Base-by-base conservation (phyloP, 2,797 vertebrate species). In the Remorina albescens region DNA sequence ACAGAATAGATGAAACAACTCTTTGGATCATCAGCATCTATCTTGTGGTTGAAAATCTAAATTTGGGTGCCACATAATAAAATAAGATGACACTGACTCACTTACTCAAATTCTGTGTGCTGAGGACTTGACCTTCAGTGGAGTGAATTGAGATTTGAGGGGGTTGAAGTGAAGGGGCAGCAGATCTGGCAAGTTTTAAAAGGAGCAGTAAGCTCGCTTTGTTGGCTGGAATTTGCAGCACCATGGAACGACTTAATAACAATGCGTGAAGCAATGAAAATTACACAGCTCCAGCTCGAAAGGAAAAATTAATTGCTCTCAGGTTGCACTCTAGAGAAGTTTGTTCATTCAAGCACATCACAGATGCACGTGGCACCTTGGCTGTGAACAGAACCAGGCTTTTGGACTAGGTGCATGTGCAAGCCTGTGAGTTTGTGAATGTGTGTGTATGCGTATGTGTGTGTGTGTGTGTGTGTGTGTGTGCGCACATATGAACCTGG, bases 231-330 rank as follows among this genome's bases (percentile, higher is more conserved):
- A 94, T 91, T 88, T 72, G 85, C 85, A 92, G 83, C 84, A 66
- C 88, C 83, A 78, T 79, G 83, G 92, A 90, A 93, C 42, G 21
- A 88, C 83, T 92, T 91, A 85, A 94, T 92, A 93, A 91, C 90
- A 93, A 89, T 91, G 88, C 89, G 63, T 90, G 86, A 93, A 93
- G 89, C 88, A 91, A 91, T 89, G 85, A 92, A 93, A 94, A 93
- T 94, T 90, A 90, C 87, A 90, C 87, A 86, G 89, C 80, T 88
- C 85, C 83, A 39, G 76, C 86, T 86, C 74, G 74, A 89, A 88
- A 87, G 90, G 87, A 92, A 91, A 92, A 92, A 91, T 88, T 74
- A 91, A 92, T 91, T 90, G 88, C 88, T 94, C 87, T 90, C 90
- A 93, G 91, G 89, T 92, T 94, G 86, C 86, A 87, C 75, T 85